Evolutionary conservation across 37 sponge, comb jelly and placozoan species (phyloP).

Genomic region (Lycopodina hypogea): DNA sequence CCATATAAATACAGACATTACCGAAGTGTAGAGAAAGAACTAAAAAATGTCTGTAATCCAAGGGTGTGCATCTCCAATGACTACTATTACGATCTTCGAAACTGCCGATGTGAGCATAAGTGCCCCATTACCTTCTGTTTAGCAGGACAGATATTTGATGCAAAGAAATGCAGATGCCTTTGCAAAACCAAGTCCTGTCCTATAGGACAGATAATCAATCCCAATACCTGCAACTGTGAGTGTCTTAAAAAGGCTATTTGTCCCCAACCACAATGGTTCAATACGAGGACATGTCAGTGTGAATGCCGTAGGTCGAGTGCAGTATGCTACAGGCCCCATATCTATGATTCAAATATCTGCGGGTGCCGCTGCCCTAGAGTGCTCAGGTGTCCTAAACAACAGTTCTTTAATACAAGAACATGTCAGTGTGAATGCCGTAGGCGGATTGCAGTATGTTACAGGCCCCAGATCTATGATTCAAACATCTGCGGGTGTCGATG

Average conservation of each 20-base stretch:
- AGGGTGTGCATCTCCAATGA: too few species aligned
- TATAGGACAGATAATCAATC: constrained; percentile 3
- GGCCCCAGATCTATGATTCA: background rate
- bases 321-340: background rate
- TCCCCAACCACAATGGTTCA: background rate
- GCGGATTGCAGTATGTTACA: background rate
- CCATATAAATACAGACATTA: background rate
- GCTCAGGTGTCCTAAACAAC: constrained; percentile 1
- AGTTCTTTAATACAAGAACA: constrained; percentile 3
- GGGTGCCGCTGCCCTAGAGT: constrained; percentile 2
- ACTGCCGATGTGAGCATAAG: background rate
- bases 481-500: constrained; percentile 29
- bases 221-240: constrained; percentile 8
- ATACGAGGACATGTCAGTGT: background rate
- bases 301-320: background rate
- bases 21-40: background rate
- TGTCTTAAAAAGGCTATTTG: background rate
- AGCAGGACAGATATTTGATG: constrained; percentile 4
- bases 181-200: constrained; percentile 6
- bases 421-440: constrained; percentile 41
- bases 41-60: too few species aligned
- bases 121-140: background rate
- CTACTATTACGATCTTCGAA: background rate
- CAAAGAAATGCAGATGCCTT: constrained; percentile 23
- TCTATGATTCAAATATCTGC: background rate